These are phyloP conservation scores for Triplophysa yarkandensis DNA, from an alignment of 2,797 vertebrate genomes.

Conservation along the genomic window DNA sequence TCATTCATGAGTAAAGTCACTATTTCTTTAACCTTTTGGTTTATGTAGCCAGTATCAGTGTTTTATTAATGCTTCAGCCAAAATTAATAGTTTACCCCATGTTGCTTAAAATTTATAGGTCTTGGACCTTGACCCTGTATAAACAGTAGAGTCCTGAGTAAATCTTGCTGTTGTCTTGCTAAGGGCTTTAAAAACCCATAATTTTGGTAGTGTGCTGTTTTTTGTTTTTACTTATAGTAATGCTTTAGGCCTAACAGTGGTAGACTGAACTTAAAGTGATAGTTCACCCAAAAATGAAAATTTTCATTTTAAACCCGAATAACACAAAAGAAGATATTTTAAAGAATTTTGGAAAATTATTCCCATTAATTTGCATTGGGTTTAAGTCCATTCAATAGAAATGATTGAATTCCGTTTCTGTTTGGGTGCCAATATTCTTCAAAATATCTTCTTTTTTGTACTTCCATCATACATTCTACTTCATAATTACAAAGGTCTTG, in stretches of 20 bases:
- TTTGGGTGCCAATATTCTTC: too few relatives aligned
- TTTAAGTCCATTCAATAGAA: too few relatives aligned
- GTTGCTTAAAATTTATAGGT: constrained; percentile 36
- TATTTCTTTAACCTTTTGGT: constrained; percentile 39
- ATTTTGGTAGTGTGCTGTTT: not conserved
- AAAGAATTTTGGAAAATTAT: too few relatives aligned
- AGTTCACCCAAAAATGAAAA: too few relatives aligned
- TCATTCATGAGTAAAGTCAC: constrained; percentile 47
- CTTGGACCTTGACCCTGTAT: constrained; percentile 30
- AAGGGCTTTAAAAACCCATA: constrained; percentile 11
- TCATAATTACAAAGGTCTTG: not conserved
- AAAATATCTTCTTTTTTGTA: too few relatives aligned
- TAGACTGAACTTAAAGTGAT: not conserved
- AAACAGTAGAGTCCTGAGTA: constrained; percentile 28
- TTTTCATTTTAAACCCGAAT: too few relatives aligned
- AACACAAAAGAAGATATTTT: too few relatives aligned
- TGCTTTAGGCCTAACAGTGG: not conserved
- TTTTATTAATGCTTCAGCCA: constrained; percentile 38
- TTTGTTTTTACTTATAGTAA: not conserved
- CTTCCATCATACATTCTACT: too few relatives aligned
- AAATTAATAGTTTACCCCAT: constrained; percentile 37
- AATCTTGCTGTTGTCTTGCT: constrained; percentile 3
- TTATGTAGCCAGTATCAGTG: constrained; percentile 31
- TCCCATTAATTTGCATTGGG: too few relatives aligned
- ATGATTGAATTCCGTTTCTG: too few relatives aligned